Evolutionary conservation across 2,888 invertebrate genomes (phyloP).

Genomic region (Phaedon cochleariae): DNA sequence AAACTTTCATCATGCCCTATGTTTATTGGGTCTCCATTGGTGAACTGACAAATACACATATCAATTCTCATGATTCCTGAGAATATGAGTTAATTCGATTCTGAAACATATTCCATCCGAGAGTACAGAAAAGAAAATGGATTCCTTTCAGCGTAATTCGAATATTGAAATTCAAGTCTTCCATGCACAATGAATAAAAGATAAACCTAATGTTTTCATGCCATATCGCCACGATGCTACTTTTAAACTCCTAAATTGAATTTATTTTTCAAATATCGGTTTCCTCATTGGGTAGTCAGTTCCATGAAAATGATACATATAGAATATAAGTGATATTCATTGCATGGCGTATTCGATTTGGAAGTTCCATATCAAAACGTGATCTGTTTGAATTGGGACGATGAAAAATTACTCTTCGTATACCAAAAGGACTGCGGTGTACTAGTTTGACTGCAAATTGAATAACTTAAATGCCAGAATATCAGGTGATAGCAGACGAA

Average conservation of each 20-base stretch:
- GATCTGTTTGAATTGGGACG: no score
- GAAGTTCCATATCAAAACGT: background rate
- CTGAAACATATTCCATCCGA: background rate
- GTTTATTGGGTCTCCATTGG: no score
- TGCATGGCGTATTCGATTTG: background rate
- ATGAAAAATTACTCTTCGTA: no score
- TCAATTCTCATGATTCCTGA: no score
- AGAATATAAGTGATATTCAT: background rate
- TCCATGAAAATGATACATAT: constrained; percentile 8
- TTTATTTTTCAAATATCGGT: constrained; percentile 20
- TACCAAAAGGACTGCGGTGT: no score
- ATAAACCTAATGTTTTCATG: constrained; percentile 21
- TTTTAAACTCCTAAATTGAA: constrained; percentile 13
- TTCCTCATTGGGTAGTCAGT: constrained; percentile 12
- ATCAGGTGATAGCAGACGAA: no score
- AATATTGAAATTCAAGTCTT: constrained; percentile 18
- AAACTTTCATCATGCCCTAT: no score
- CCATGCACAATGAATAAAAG: constrained; percentile 18
- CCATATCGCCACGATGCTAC: constrained; percentile 13
- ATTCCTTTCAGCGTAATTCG: constrained; percentile 6
- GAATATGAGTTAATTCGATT: no score
- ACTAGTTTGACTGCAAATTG: no score
- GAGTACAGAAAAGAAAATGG: constrained; percentile 6
- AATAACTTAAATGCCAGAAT: no score
- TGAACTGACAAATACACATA: no score